phyloP scores from a whole-genome alignment of 2,797 vertebrate genomes.

The Xenopus petersii region DNA sequence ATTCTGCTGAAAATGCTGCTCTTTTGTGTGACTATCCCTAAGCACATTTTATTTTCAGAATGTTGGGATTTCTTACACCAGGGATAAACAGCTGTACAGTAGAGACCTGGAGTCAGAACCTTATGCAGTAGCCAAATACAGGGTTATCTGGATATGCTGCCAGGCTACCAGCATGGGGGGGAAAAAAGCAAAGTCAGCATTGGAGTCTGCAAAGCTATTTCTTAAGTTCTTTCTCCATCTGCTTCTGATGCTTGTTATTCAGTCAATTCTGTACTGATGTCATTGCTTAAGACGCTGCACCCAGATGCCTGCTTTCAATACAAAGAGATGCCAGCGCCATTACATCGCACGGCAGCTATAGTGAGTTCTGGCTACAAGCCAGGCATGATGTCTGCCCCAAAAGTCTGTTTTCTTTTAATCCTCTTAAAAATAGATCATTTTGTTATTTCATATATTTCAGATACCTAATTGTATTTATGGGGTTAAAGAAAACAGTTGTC shows the following conservation, averaged over 20 bases:
- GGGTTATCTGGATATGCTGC: constrained; percentile 34
- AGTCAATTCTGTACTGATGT: constrained; percentile 27
- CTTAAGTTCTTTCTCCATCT: constrained; percentile 21
- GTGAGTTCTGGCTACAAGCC: constrained; percentile 22
- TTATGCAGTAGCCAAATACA: constrained; percentile 24
- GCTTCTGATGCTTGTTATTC: constrained; percentile 24
- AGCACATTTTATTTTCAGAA: background rate
- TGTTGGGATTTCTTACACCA: constrained; percentile 24
- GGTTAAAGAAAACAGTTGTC: background rate
- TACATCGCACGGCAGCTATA: constrained; percentile 30
- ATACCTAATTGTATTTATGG: background rate
- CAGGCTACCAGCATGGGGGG: constrained; percentile 21
- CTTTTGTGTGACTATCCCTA: too few species aligned
- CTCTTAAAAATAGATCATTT: background rate
- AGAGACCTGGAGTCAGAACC: constrained; percentile 22
- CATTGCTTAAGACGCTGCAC: constrained; percentile 19
- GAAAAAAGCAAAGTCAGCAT: constrained; percentile 38
- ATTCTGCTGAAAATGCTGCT: too few species aligned
- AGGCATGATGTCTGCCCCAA: constrained; percentile 15
- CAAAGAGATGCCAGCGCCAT: constrained; percentile 32
- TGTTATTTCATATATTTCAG: background rate
- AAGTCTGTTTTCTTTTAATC: constrained; percentile 17
- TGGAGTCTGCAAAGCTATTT: constrained; percentile 4
- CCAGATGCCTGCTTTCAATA: constrained; percentile 23
- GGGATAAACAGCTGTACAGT: constrained; percentile 29